Evolutionary conservation across 2,113 vertebrate species (phyloP), one percentile per base, ranked within the genome.

Genomic region (Silurus asotus): DNA sequence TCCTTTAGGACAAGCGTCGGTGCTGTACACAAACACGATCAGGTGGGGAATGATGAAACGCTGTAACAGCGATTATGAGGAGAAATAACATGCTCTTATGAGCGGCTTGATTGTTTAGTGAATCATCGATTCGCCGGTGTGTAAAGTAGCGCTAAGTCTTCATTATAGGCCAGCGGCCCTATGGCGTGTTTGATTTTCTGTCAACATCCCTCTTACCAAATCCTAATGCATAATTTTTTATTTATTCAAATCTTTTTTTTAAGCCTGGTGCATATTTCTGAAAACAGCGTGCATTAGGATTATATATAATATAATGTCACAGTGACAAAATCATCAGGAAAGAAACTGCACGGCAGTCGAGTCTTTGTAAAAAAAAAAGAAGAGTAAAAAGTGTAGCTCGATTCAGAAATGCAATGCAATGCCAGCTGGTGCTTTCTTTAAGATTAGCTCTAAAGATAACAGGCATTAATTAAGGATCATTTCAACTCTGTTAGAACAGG

Each of bases 121-220:
- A 93, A 94, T 92, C 91, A 89, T 93, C 91, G 90, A 93, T 95
- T 95, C 94, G 92, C 92, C 93, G 93, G 93, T 93, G 93, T 94
- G 93, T 94, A 94, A 95, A 95, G 94, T 93, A 93, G 92, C 93
- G 93, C 93, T 95, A 94, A 94, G 93, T 94, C 93, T 93, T 93
- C 92, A 94, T 95, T 95, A 94, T 92, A 89, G 92, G 91, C 91
- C 82, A 90, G 88, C 88, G 90, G 90, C 84, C 88, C 92, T 90
- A 91, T 93, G 93, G 92, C 90, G 92, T 93, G 93, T 94, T 95
- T 94, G 93, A 95, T 95, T 95, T 95, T 93, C 94, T 94, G 93
- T 95, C 94, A 95, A 93, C 93, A 93, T 94, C 92, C 91, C 89
- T 94, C 62, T 94, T 91, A 92, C 92, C 92, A 92, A 94, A 88